Base-by-base conservation (phyloP, 2,888 invertebrate genomes). In the Dendrolimus pini region DNA sequence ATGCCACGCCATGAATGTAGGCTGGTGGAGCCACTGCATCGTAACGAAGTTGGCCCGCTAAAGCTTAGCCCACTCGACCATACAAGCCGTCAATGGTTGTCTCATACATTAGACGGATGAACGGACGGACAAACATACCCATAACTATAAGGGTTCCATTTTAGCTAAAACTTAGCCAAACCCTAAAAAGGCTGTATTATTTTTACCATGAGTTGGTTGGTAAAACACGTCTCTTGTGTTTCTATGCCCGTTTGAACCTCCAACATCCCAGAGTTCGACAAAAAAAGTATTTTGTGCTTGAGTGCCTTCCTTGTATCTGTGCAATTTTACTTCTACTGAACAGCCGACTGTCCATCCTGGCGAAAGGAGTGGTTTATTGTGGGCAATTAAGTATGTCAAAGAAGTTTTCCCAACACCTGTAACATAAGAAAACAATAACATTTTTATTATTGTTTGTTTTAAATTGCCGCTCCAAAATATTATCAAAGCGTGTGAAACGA, bases 301-400 rank as follows among this genome's bases (percentile, higher is more conserved):
- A 0, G 98, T 98, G 1, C 98, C 98, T 85, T 98, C 98, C 80
- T 96, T 97, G 80, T 95, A 99, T 78, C 97, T 96, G 77, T 99
- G 98, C 56, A 99, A 89, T 91, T 98, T 98, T 0, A 98, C 97
- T 90, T 99, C 98, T 1, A 98, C 96, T 1, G 97, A 96, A 80
- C 98, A 98, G 1, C 99, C 99, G 53, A 99, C 96, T 0, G 99
- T 99, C 97, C 98, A 99, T 58, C 97, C 95, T 1, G 98, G 97
- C 61, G 96, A 96, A 58, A 93, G 91, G 6, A 98, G 92, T 0
- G 97, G 94, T 78, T 97, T 95, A 76, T 95, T 96, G 72, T 98
- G 95, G 58, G 97, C 96, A 67, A 98, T 95, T 61, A 99, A 86
- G 86, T 98, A 96, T 0, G 97, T 97, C 55, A 99, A 91, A 0